phyloP scores from a whole-genome alignment of 2,888 invertebrate species.

The Lasioglossum calceatum region DNA sequence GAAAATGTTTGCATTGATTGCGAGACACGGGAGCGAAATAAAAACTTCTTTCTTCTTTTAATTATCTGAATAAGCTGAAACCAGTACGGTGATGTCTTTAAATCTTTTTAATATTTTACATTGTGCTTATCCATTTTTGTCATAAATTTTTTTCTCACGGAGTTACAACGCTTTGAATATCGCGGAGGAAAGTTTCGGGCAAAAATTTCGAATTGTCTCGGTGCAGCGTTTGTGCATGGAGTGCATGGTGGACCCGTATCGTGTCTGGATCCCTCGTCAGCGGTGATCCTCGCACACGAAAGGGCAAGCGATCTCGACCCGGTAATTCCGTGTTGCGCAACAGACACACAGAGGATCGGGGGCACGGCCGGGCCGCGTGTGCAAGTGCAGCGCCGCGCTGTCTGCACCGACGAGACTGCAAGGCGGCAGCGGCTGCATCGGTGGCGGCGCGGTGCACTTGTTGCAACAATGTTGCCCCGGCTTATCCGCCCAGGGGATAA shows the following conservation, averaged over 20 bases:
- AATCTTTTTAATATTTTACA: too few relatives aligned
- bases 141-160: not conserved
- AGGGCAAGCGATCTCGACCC: constrained; percentile 31
- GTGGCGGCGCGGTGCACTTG: constrained; percentile 73
- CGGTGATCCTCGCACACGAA: constrained; percentile 25
- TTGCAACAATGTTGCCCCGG: constrained; percentile 73
- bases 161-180: not conserved
- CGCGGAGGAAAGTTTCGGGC: not conserved
- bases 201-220: not conserved
- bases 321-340: constrained; percentile 59
- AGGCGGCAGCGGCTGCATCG: constrained; percentile 66
- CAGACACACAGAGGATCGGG: constrained; percentile 18
- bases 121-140: too few relatives aligned
- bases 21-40: too few relatives aligned
- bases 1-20: too few relatives aligned
- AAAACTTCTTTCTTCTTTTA: too few relatives aligned
- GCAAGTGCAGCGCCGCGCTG: constrained; percentile 80
- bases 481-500: constrained; percentile 64
- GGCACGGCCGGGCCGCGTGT: constrained; percentile 43
- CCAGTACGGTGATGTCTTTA: too few relatives aligned
- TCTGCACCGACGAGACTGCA: constrained; percentile 82
- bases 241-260: not conserved
- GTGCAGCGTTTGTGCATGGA: not conserved
- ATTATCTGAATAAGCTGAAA: too few relatives aligned
- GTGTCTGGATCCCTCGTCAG: not conserved